A percentile compares a stretch with the other conserved stretches of the same genome.
These are phyloP conservation scores for Oscheius onirici DNA, from an alignment of 2,888 invertebrate genomes.

Conservation along the genomic window DNA sequence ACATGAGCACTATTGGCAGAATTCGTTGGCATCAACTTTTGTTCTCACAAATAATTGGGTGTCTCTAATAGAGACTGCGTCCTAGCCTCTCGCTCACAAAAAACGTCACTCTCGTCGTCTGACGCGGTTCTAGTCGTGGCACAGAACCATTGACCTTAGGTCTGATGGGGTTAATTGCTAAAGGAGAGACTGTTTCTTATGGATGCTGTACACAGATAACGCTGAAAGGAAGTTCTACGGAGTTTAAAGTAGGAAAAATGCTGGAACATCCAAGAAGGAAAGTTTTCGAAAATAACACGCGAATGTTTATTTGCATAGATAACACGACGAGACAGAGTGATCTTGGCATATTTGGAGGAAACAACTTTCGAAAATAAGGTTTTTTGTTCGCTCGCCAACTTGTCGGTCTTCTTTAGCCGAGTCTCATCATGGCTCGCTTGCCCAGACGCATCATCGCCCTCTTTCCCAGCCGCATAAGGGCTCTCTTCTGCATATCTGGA, in stretches of 20 bases:
- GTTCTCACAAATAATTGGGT: conserved; percentile 19
- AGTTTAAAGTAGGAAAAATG: too few species aligned
- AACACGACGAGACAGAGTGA: conserved; percentile 1
- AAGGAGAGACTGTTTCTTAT: too few species aligned
- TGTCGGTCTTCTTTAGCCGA: conserved; percentile 33
- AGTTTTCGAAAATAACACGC: background rate
- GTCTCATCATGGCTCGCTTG: conserved; percentile 48
- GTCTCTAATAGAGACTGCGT: conserved; percentile 23
- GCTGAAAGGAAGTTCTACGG: too few species aligned
- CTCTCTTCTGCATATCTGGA: conserved; percentile 38
- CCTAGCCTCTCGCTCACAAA: conserved; percentile 14
- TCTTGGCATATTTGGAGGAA: background rate
- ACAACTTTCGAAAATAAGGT: too few species aligned
- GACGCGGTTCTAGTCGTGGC: conserved; percentile 2
- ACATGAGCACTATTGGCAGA: conserved; percentile 3
- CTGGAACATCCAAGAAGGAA: too few species aligned
- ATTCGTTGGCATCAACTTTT: conserved; percentile 15
- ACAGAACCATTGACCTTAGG: background rate
- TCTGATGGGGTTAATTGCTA: background rate
- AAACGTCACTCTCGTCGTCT: conserved; percentile 19
- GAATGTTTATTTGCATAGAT: conserved; percentile 18
- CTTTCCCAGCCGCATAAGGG: conserved; percentile 55
- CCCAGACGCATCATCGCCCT: conserved; percentile 55
- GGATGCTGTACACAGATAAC: too few species aligned
- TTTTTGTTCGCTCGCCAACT: background rate